phyloP scores from a whole-genome alignment of 1,140 invertebrate species.

The Gerris buenoi region DNA sequence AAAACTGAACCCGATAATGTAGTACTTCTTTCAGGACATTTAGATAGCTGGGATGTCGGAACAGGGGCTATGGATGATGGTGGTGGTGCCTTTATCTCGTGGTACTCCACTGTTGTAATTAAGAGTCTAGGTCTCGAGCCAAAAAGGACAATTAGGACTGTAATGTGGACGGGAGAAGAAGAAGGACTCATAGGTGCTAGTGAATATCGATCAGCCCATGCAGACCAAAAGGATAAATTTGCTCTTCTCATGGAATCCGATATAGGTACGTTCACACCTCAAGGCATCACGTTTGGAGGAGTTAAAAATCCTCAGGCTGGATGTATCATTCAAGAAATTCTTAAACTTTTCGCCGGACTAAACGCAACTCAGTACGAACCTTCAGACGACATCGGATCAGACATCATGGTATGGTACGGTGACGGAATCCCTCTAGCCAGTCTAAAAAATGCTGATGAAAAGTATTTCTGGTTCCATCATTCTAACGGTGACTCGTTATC shows the following conservation, averaged over 20 bases:
- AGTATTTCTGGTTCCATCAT: constrained; percentile 75
- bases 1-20: constrained; percentile 40
- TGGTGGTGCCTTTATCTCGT: constrained; percentile 64
- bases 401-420: constrained; percentile 44
- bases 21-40: constrained; percentile 68
- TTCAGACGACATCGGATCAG: constrained; percentile 38
- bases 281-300: constrained; percentile 44
- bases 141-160: constrained; percentile 52
- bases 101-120: constrained; percentile 52
- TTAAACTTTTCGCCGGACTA: constrained; percentile 38
- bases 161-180: constrained; percentile 77
- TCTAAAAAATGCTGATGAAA: constrained; percentile 48
- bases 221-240: constrained; percentile 42
- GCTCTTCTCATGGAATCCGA: constrained; percentile 70
- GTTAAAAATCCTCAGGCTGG: constrained; percentile 32
- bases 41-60: constrained; percentile 84
- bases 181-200: constrained; percentile 47
- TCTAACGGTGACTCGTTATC: constrained; percentile 60
- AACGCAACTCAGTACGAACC: constrained; percentile 34
- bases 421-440: constrained; percentile 50
- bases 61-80: constrained; percentile 80
- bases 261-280: constrained; percentile 59
- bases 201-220: constrained; percentile 46
- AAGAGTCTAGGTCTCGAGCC: constrained; percentile 49
- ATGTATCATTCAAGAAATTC: constrained; percentile 47